A percentile compares a stretch with the other conserved stretches of the same genome.
phyloP scores from a whole-genome alignment of 2,113 vertebrate species.

The Scomber scombrus region DNA sequence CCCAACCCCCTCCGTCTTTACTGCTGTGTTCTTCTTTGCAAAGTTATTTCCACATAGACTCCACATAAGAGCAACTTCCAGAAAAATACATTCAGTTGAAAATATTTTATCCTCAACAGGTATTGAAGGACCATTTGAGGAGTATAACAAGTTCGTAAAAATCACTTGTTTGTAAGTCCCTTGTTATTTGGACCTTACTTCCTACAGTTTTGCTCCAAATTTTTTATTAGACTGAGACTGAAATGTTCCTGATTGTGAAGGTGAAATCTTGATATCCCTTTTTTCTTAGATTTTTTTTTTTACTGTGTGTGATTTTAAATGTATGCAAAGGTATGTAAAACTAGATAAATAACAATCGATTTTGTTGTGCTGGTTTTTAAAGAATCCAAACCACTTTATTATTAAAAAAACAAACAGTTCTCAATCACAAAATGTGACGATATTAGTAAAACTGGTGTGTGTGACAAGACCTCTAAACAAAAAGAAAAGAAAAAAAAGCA shows the following conservation, averaged over 20 bases:
- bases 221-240: conserved; percentile 77
- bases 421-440: conserved; percentile 64
- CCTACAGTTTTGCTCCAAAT: conserved; percentile 83
- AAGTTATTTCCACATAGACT: conserved; percentile 81
- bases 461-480: conserved; percentile 70
- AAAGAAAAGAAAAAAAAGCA: conserved; percentile 44
- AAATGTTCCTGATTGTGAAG: conserved; percentile 79
- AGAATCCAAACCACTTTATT: conserved; percentile 28
- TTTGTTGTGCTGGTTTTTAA: conserved; percentile 60
- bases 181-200: conserved; percentile 88
- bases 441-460: conserved; percentile 75
- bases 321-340: conserved; percentile 68
- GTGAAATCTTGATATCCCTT: conserved; percentile 72
- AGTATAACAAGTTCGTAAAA: conserved; percentile 89
- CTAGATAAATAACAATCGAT: conserved; percentile 46
- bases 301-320: conserved; percentile 53
- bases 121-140: conserved; percentile 89
- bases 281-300: conserved; percentile 35
- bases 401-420: conserved; percentile 28
- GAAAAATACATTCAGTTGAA: conserved; percentile 84
- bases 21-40: conserved; percentile 78
- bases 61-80: conserved; percentile 79
- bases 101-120: conserved; percentile 90
- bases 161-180: conserved; percentile 89
- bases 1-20: conserved; percentile 44